Percentiles rank a stretch among this genome's conserved stretches.
Evolutionary conservation across 2,888 invertebrate genomes (phyloP).

Genomic region (Stenichneumon culpator): DNA sequence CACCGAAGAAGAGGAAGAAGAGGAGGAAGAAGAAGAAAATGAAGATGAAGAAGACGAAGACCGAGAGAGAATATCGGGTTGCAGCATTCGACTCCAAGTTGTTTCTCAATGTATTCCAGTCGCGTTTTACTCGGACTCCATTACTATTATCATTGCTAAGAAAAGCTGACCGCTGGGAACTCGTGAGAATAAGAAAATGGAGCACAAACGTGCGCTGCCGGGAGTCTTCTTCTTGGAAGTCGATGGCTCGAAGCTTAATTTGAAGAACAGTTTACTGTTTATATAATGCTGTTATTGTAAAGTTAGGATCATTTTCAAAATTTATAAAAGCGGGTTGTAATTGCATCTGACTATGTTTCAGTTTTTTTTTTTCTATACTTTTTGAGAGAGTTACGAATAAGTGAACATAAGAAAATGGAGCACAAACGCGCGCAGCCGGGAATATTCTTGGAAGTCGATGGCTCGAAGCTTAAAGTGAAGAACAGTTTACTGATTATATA

Average conservation of each 20-base stretch:
- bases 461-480: not conserved
- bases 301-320: too few species aligned
- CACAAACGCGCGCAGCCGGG: constrained; percentile 6
- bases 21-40: constrained; percentile 21
- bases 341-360: too few species aligned
- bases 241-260: not conserved
- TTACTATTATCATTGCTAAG: constrained; percentile 54
- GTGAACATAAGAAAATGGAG: constrained; percentile 38
- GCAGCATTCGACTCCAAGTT: constrained; percentile 50
- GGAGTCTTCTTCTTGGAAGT: constrained; percentile 5
- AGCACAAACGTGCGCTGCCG: constrained; percentile 10
- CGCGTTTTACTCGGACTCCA: constrained; percentile 60
- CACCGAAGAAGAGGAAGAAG: constrained; percentile 44
- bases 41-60: constrained; percentile 16
- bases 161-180: constrained; percentile 38
- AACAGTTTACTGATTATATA: not conserved
- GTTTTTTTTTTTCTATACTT: too few species aligned
- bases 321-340: not conserved
- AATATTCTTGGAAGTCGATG: not conserved
- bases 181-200: constrained; percentile 44
- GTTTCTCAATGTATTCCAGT: constrained; percentile 60
- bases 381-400: too few species aligned
- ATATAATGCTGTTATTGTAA: too few species aligned
- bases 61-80: constrained; percentile 62
- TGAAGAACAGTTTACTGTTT: not conserved